Base-by-base conservation (phyloP, 2,888 invertebrate species). In the Diabrotica balteata region DNA sequence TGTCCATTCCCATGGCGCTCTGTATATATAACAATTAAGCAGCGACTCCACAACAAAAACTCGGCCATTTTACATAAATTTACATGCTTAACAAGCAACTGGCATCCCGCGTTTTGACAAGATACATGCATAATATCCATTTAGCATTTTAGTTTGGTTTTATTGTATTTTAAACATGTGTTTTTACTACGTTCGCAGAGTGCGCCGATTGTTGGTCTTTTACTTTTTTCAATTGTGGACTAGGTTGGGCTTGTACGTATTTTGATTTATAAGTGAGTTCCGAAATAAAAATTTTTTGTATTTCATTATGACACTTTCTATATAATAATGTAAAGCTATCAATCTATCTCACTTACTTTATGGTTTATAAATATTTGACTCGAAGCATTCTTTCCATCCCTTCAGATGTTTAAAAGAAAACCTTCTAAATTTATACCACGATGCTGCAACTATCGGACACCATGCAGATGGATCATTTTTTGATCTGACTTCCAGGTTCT, bases 51-150 rank as follows among this genome's bases (percentile, higher is more conserved):
- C 78, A 77, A 80, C 81, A 81, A 81, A 81, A 81, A 80, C 78
- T 77, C 78, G 72, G 73, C 72, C 78, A 76, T 80, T 83, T 82
- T 82, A 81, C 83, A 83, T 83, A 83, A 80, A 83, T 83, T 82
- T 82, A 78, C 83, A 83, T 82, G 77, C 69, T 72, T 78, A 80
- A 79, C 78, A 80, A 81, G 78, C 80, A 78, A 79, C 77, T 71
- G 72, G 72, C 75, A 77, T 76, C 77, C 77, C 78, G 76, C 79
- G 80, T 79, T 81, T 82, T 80, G 80, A 80, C 80, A 78, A 79
- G 78, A 73, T 79, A 79, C 80, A 79, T 78, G 78, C 78, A 79
- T 80, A 79, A 78, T 77, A 75, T 69, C 72, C 77, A 73, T 78
- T 80, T 79, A 77, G 75, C 77, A 77, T 80, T 77, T 77, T 72